Base-by-base conservation (phyloP, 2,113 vertebrate species). In the Passer domesticus region DNA sequence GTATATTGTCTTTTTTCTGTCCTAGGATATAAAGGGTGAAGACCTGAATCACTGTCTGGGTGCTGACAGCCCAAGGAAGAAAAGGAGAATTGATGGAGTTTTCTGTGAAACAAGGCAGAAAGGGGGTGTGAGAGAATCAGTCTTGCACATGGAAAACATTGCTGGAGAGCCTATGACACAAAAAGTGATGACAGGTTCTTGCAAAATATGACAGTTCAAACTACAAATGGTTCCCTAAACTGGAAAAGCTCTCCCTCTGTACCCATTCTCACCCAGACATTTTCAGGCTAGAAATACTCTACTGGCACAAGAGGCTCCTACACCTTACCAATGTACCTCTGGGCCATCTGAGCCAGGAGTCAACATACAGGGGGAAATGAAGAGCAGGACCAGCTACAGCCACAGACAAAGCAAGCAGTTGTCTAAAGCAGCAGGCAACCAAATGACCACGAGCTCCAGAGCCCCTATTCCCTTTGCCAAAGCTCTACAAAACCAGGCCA, bases 181-280 rank as follows among this genome's bases (percentile, higher is more conserved):
- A 95, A 74, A 35, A 81, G 93, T 39, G 94, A 94, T 94, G 92
- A 96, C 95, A 97, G 60, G 52, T 78, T 94, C 93, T 95, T 96
- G 90, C 91, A 90, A 83, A 96, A 96, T 46, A 74, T 21, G 47
- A 44, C 68, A 88, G 72, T 93, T 70, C 83, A 86, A 95, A 88
- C 47, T 94, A 83, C 88, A 94, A 90, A 92, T 90, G 22, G 39
- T 60, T 94, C 64, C 21, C 85, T 81, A 94, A 92, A 90, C 55
- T 74, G 76, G 85, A 93, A 95, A 94, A 90, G 64, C 85, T 78
- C n/a, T 90, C 59, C 37, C 44, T 88, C 64, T 84, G 50, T 59
- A 81, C 60, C 77, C 85, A 15, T 47, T 92, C 37, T 2, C 31
- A 72, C 28, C 13, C 55, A 67, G 39, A 46, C 7, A 35, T 81